Conservation (phyloP, 1,140 invertebrate species). For the Galleria mellonella region DNA sequence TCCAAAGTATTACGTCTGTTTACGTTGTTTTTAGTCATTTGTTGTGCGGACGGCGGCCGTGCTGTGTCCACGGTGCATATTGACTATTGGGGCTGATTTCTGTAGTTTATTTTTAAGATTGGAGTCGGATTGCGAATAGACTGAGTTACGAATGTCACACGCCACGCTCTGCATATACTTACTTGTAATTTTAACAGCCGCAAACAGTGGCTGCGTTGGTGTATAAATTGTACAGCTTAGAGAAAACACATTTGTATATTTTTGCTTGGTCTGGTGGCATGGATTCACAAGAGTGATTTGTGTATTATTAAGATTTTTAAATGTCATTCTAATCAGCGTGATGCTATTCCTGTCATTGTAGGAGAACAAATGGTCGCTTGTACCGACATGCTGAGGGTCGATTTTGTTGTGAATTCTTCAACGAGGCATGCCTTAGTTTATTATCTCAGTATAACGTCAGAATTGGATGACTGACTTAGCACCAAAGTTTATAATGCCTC, state of each 20-base stretch:
- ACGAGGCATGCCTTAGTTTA: too few species aligned
- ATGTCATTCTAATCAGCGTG: constrained; percentile 24
- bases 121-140: constrained; percentile 31
- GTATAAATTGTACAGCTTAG: constrained; percentile 62
- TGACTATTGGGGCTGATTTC: constrained; percentile 1
- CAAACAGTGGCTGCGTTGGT: constrained; percentile 24
- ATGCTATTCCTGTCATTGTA: constrained; percentile 4
- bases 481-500: too few species aligned
- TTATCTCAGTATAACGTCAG: too few species aligned
- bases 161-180: background rate
- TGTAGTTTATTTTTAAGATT: constrained; percentile 14
- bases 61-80: background rate
- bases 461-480: too few species aligned
- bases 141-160: constrained; percentile 13
- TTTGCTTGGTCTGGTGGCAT: constrained; percentile 50
- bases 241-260: constrained; percentile 62
- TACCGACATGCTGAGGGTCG: background rate
- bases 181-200: background rate
- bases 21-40: constrained; percentile 2
- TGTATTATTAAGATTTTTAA: constrained; percentile 29
- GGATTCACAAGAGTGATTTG: constrained; percentile 37
- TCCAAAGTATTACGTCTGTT: constrained; percentile 9
- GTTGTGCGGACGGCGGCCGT: background rate
- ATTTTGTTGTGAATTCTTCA: background rate
- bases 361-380: too few species aligned